Evolutionary conservation across 1,140 invertebrate species (phyloP), one percentile per base, ranked within the genome.

Genomic region (Aphidius gifuensis): DNA sequence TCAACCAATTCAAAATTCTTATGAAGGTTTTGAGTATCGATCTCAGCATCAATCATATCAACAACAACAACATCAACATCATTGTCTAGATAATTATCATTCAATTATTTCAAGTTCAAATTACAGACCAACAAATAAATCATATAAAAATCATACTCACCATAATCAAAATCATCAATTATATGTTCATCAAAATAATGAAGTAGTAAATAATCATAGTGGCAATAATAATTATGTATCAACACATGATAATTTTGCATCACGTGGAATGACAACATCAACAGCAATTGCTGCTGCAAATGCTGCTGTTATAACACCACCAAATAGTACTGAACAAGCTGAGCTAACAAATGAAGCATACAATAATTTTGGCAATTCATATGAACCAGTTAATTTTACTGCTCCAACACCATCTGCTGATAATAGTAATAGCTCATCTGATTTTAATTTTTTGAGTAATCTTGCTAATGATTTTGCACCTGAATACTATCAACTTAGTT

Each of bases 371-470:
- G 87, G 87, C 60, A 87, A 88, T 67, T 90, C 87, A 71, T 91
- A 90, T 74, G 82, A 82, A 21, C 68, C 76, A 5, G 72, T 76
- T n/a, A 84, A 88, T 62, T 78, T 79, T 11, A 74, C 77, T 49
- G 72, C 81, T 50, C 79, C 85, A 38, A 83, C 67, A 67, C 78
- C 67, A 65, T 83, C 74, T 78, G 86, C 79, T n/a, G 90, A 93
- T 66, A 92, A 92, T 77, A 92, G 90, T 67, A 93, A 93, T 72
- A 92, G 90, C 71, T 93, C 91, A 2, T 93, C 92, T 7, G 93
- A 95, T 73, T 94, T 95, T 76, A 94, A 94, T 76, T 95, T 95
- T 71, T 84, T 95, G 47, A 93, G 91, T 71, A 94, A 92, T 73
- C 82, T 95, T 68, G 92, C 92, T 58, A 94, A 93, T 77, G 92